Evolutionary conservation across 2,888 invertebrate genomes (phyloP).

Genomic region (Stegophylla sp.): DNA sequence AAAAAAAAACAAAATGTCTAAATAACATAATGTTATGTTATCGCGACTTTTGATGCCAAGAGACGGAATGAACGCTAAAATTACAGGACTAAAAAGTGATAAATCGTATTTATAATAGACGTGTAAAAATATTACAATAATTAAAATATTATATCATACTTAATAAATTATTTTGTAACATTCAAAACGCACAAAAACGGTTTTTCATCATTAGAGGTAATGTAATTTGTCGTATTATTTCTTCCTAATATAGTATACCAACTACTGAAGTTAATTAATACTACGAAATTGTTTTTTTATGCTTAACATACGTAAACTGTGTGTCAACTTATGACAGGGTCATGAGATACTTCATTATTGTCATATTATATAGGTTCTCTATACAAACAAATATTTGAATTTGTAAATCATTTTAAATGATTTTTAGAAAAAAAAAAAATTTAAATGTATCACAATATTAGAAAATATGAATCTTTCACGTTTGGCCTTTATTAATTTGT

Average conservation of each 20-base stretch:
- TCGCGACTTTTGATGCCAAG: neutral
- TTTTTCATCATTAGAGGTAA: neutral
- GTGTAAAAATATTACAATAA: neutral
- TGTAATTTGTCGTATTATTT: neutral
- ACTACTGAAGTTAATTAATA: too few relatives aligned
- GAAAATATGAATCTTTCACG: constrained; percentile 10
- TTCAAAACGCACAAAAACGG: constrained; percentile 3
- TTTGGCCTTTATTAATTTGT: constrained; percentile 28
- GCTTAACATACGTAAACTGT: too few relatives aligned
- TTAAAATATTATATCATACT: neutral
- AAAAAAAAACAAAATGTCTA: neutral
- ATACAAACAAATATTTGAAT: neutral
- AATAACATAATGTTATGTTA: neutral
- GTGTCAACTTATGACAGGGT: constrained; percentile 1
- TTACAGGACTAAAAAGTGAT: neutral
- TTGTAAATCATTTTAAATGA: neutral
- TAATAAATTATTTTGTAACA: neutral
- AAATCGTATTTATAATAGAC: neutral
- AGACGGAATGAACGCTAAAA: neutral
- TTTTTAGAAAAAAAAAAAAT: neutral
- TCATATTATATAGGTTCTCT: neutral
- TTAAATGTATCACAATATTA: neutral
- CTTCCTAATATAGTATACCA: neutral
- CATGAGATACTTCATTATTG: neutral
- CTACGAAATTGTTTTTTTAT: too few relatives aligned